Evolutionary conservation across 2,888 invertebrate genomes (phyloP).

Genomic region (Hyppa rectilinea): DNA sequence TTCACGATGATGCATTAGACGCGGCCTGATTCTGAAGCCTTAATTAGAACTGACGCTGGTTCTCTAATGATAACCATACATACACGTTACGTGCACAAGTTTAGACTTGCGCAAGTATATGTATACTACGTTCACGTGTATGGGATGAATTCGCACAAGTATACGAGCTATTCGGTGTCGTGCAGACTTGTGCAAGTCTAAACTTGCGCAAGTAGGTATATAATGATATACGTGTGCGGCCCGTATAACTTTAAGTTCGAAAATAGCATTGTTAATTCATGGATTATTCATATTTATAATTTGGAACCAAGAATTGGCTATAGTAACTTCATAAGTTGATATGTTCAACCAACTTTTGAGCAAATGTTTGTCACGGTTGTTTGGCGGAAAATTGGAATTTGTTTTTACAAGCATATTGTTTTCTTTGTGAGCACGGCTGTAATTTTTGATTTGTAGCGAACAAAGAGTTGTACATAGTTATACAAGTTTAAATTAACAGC

Average conservation of each 20-base stretch:
- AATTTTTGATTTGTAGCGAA: background rate
- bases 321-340: slow-evolving; percentile 35
- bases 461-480: background rate
- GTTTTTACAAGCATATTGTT: background rate
- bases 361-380: slow-evolving; percentile 36
- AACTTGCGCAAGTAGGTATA: too few species aligned
- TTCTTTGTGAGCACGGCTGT: slow-evolving; percentile 3
- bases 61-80: too few species aligned
- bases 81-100: too few species aligned
- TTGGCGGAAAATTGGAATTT: slow-evolving; percentile 30
- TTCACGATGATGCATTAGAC: slow-evolving; percentile 46
- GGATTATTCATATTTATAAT: slow-evolving; percentile 37
- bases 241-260: too few species aligned
- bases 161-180: too few species aligned
- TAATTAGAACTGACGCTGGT: slow-evolving; percentile 38
- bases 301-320: slow-evolving; percentile 29
- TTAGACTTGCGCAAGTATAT: too few species aligned
- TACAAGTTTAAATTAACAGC: background rate
- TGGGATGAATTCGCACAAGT: too few species aligned
- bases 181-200: too few species aligned
- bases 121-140: too few species aligned
- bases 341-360: slow-evolving; percentile 39
- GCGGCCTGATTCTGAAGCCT: slow-evolving; percentile 14
- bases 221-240: too few species aligned
- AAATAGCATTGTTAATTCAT: slow-evolving; percentile 41